Evolutionary conservation across 2,888 invertebrate genomes (phyloP), one percentile per base, ranked within the genome.

Genomic region (Allacma fusca): DNA sequence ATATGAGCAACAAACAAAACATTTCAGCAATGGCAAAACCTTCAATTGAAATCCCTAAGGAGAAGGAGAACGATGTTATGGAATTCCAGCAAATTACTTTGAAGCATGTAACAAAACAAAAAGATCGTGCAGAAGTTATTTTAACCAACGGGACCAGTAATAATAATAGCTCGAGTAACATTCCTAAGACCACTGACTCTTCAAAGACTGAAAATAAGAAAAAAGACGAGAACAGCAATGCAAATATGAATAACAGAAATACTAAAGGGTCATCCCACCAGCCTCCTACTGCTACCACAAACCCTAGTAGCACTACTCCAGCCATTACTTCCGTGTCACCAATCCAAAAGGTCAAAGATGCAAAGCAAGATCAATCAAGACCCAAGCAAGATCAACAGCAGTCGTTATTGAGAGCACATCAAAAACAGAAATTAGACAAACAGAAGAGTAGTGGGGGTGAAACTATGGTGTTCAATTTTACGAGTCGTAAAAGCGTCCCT

Each of bases 391-490:
- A 64, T 21, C 21, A 23, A n/a, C 67, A n/a, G 23, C 71, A 78
- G 43, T 68, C 75, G 21, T 50, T 73, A n/a, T 75, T 83, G 23
- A 34, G 83, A 72, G 75, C 78, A 26, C 81, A 82, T 80, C 82
- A 83, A 72, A 83, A 84, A 65, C 84, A 84, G 73, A 81, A 83
- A 74, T 80, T 82, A 78, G 80, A 81, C 57, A 80, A 82, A 77
- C 77, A 79, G 64, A 81, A 81, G 76, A 81, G 83, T 50, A 83
- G 82, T 44, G 82, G 79, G 67, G 80, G 80, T 64, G 79, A 76
- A 23, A 90, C 91, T 40, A 91, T 94, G 88, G 93, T 94, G 82
- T 95, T 95, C 88, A 94, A 95, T 89, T 96, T 95, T 88, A 93
- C 91, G 87, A 91, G 93, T 86, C 93, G 93, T 87, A 93, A 93